Base-by-base conservation (phyloP, 2,113 vertebrate species). In the Centropus bengalensis region DNA sequence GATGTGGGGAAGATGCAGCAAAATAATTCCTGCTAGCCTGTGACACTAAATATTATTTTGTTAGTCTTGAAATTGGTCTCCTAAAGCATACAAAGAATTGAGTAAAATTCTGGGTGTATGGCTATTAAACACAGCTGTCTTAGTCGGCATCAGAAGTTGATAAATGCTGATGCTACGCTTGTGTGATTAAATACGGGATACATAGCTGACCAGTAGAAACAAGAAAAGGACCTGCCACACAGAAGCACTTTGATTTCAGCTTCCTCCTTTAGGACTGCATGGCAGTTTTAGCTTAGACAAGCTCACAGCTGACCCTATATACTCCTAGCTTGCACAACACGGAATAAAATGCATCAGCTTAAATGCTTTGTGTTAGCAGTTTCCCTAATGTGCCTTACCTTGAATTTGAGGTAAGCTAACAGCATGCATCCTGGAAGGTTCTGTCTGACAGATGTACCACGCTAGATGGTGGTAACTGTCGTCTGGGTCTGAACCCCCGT, bases 51-150 rank as follows among this genome's bases (percentile, higher is more conserved):
- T 73, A 69, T 70, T 60, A 18, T 64, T 93, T 40, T 74, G 12
- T 63, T 88, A 71, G 68, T 64, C 90, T 88, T 94, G 78, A 86
- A 96, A 88, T 93, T 49, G 68, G 22, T 56, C 9, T 78, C 51
- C 66, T 75, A 45, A 88, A 89, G 52, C 27, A 36, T 44, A 70
- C 11, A 81, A 74, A 86, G 60, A 88, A 45, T 20, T 18, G 59
- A 67, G 62, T 30, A 63, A 83, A 88, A n/a, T 58, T 86, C 47
- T 58, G 79, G 7, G 8, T 63, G 8, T n/a, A 11, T 52, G n/a
- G 51, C 59, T 86, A 2, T 82, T 77, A 62, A 89, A 63, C 11
- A 58, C 2, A 1, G 9, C 76, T 75, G 13, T 91, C 44, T 91
- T 84, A 79, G 44, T 33, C 44, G 78, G n/a, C 4, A 0, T 88